phyloP scores from a whole-genome alignment of 92 coral and sea anemone species.

The Epizoanthus scotinus region DNA sequence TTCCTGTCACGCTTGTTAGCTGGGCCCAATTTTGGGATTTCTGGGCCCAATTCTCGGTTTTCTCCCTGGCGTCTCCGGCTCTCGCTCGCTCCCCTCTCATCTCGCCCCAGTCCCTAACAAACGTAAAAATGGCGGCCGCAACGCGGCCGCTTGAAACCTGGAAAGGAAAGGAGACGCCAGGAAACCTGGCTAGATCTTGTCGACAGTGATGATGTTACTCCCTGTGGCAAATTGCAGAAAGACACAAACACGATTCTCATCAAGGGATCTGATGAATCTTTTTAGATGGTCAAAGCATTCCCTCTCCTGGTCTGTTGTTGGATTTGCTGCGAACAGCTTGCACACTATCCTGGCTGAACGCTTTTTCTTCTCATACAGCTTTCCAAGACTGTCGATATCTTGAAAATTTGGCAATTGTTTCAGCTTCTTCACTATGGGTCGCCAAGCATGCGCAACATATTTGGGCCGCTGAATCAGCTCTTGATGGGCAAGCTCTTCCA shows the following conservation, averaged over 20 bases:
- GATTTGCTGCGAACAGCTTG: constrained; percentile 14
- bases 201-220: constrained; percentile 24
- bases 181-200: too few species aligned
- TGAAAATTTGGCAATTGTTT: too few species aligned
- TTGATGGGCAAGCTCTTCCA: too few species aligned
- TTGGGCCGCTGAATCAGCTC: constrained; percentile 47
- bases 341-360: constrained; percentile 31
- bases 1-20: too few species aligned
- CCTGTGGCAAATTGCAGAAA: constrained; percentile 39
- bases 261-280: constrained; percentile 47
- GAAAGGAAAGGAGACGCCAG: too few species aligned
- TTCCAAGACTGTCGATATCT: neutral
- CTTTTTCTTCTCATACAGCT: constrained; percentile 28
- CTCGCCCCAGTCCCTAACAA: too few species aligned
- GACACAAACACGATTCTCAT: constrained; percentile 21
- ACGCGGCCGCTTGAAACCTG: too few species aligned
- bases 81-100: too few species aligned
- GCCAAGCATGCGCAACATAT: constrained; percentile 51
- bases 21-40: too few species aligned
- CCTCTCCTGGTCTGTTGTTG: constrained; percentile 34
- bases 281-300: constrained; percentile 42
- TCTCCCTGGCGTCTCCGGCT: too few species aligned
- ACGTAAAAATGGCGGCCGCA: too few species aligned
- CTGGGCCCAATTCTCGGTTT: too few species aligned
- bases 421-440: constrained; percentile 19